Percentiles rank a stretch among this genome's conserved stretches.
These are phyloP conservation scores for Labia minor DNA, from an alignment of 2,888 invertebrate species.

Conservation along the genomic window DNA sequence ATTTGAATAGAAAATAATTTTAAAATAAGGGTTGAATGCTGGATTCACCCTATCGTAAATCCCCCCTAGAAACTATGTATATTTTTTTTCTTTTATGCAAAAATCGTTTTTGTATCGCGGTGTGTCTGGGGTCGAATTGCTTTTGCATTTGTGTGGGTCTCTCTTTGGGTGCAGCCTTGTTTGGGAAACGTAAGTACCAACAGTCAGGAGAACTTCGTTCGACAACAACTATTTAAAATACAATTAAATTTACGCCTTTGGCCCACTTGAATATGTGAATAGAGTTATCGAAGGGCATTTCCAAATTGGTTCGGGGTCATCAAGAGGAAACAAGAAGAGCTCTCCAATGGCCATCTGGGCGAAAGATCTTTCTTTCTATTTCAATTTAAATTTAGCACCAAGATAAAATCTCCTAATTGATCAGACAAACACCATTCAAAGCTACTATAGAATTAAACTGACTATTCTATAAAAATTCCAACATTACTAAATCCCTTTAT, in stretches of 20 bases:
- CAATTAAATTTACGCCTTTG: background rate
- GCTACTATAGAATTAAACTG: too few relatives aligned
- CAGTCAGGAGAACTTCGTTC: background rate
- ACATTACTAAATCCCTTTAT: too few relatives aligned
- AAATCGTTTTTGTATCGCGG: slow-evolving; percentile 1
- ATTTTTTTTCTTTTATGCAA: slow-evolving; percentile 7
- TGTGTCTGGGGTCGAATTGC: slow-evolving; percentile 13
- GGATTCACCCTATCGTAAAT: background rate
- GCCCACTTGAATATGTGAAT: background rate
- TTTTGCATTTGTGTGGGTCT: slow-evolving; percentile 4
- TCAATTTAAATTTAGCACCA: too few relatives aligned
- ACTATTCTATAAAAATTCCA: too few relatives aligned
- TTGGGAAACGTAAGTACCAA: background rate
- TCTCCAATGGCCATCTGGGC: background rate
- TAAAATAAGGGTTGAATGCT: slow-evolving; percentile 13
- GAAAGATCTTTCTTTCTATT: background rate
- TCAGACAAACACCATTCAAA: too few relatives aligned
- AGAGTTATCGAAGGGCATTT: background rate
- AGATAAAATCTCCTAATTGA: too few relatives aligned
- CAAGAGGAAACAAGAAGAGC: background rate
- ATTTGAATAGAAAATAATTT: slow-evolving; percentile 13
- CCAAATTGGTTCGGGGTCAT: background rate
- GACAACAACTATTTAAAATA: background rate
- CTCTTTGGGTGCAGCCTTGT: background rate
- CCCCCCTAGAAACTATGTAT: slow-evolving; percentile 1